phyloP scores from a whole-genome alignment of 2,888 invertebrate genomes.

The Philereme transversata region DNA sequence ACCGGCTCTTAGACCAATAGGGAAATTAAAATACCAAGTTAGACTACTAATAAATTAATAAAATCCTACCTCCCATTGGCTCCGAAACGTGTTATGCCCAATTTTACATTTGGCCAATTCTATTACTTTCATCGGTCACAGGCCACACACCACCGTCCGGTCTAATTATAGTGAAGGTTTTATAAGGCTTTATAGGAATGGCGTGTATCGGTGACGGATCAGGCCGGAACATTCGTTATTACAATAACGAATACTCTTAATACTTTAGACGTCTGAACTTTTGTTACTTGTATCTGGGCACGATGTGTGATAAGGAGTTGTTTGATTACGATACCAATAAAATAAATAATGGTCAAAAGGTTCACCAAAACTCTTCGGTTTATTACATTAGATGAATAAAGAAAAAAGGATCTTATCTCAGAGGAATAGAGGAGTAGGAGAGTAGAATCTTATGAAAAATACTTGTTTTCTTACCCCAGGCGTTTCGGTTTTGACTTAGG shows the following conservation, averaged over 20 bases:
- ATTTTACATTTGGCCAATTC: neutral
- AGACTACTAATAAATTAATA: too few species aligned
- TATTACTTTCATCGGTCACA: neutral
- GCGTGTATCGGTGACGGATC: slow-evolving; percentile 31
- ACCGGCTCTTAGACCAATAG: too few species aligned
- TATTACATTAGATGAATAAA: neutral
- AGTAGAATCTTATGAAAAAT: neutral
- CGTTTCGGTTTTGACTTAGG: neutral
- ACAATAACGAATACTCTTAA: slow-evolving; percentile 21
- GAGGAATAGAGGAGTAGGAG: neutral
- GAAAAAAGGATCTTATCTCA: neutral
- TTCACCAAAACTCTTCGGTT: slow-evolving; percentile 3
- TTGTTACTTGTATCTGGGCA: slow-evolving; percentile 15
- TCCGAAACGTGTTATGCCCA: too few species aligned
- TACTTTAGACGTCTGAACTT: slow-evolving; percentile 17
- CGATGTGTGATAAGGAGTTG: slow-evolving; percentile 13
- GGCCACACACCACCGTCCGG: slow-evolving; percentile 19
- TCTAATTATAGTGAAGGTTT: slow-evolving; percentile 25
- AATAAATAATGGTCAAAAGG: slow-evolving; percentile 19
- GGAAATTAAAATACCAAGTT: too few species aligned
- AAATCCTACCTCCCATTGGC: too few species aligned
- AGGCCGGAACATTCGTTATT: slow-evolving; percentile 28
- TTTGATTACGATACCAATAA: slow-evolving; percentile 25
- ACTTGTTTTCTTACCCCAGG: neutral
- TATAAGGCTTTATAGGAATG: slow-evolving; percentile 16